Base-by-base conservation (phyloP, 64 coral and sea anemone genomes). In the Anthopleura sola region DNA sequence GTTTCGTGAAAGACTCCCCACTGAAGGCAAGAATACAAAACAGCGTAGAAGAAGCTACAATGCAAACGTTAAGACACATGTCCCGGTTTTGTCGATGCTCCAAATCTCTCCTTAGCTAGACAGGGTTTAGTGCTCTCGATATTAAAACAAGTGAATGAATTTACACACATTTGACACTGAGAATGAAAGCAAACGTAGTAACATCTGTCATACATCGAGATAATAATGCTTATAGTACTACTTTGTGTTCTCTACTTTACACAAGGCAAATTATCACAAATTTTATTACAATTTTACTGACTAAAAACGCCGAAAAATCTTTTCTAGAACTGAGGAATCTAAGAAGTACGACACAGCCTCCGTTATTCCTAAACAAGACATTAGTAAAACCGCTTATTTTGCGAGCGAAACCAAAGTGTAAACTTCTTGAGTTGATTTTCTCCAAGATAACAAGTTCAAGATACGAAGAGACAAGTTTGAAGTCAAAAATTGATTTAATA, bases 171-270 rank as follows among this genome's bases (percentile, higher is more conserved):
- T 71, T 71, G 66, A 71, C 66, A 33, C 28, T 71, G 66, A 29
- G 66, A 71, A 71, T 71, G 66, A 34, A 32, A 71, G 66, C 66
- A 62, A 62, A 62, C 58, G 21, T 3, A 8, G 23, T 34, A 71
- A 71, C 66, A 71, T 71, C 66, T 71, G 66, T 71, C 66, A 71
- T 34, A 34, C 66, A 34, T 71, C 66, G 66, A 71, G 66, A 71
- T 71, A 62, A 62, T 62, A 62, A 62, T 62, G 58, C 58, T 26
- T 53, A 14, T 62, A 26, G 23, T 24, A 26, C 26, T 15, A 33
- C 26, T 34, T 71, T 71, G 66, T 71, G 31, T 15, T 71, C 66
- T 16, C 9, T 32, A 71, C 26, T 71, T 28, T 15, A 31, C 29
- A 71, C 31, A 32, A 15, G 66, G 9, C 11, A 71, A 71, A 71